Evolutionary conservation across 2,888 invertebrate genomes (phyloP), one percentile per base, ranked within the genome.

Genomic region (Rambutsinella grinnellia): DNA sequence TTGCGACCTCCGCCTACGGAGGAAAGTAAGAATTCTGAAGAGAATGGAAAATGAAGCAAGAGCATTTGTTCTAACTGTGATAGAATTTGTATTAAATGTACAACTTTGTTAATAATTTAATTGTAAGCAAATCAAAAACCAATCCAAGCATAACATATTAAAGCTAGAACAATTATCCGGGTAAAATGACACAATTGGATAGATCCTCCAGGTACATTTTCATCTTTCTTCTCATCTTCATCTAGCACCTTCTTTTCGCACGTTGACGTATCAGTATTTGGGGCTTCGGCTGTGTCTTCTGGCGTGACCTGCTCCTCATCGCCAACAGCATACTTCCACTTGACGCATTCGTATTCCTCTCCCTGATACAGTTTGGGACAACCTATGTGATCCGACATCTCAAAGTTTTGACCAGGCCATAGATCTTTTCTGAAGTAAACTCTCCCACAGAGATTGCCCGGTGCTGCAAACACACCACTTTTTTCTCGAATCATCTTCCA

Each of bases 401-500:
- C 53, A 44, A 53, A 69, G 17, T 51, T 15, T 26, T 69, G 69
- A 1, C 69, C 69, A 15, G 69, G 69, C 69, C 69, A 69, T n/a
- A 58, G 21, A 15, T 61, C 44, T 19, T 13, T 15, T 28, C 28
- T 47, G 53, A 69, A 61, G 19, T 61, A 69, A 5, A 69, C 46
- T 17, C 69, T 28, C n/a, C 69, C 69, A 47, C 61, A 70, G 23
- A 70, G 61, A 36, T 60, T 60, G 24, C 61, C 61, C 15, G 69
- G 69, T 24, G 69, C 61, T 15, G 69, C 58, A 28, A n/a, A 62
- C 62, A 47, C 69, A 70, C 69, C 69, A 70, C 21, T 61, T 44
- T 3, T 17, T 24, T 26, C 69, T 60, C 5, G 8, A 15, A 19
- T 61, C 69, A 46, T 70, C 69, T 23, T 61, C 69, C 54, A 70